phyloP scores from a whole-genome alignment of 2,113 vertebrate genomes.

The Labeo rohita region DNA sequence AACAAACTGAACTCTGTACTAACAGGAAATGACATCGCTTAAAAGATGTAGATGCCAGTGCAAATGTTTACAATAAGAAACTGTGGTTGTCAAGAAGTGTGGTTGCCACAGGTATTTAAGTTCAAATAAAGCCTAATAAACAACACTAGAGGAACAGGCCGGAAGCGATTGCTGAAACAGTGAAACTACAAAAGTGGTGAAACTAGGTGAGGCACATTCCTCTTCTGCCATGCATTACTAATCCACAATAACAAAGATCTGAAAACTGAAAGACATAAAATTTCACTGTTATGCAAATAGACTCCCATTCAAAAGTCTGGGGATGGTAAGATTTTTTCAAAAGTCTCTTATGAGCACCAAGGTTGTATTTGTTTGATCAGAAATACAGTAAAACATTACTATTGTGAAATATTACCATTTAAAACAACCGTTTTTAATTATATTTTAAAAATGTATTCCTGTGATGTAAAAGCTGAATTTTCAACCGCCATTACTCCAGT shows the following conservation, averaged over 20 bases:
- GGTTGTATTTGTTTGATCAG: neutral
- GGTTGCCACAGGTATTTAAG: neutral
- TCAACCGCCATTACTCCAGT: neutral
- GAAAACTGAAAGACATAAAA: constrained; percentile 5
- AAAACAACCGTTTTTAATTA: neutral
- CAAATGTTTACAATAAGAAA: neutral
- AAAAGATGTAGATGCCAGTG: neutral
- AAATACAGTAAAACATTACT: neutral
- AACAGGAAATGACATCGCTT: neutral
- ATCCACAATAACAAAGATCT: neutral
- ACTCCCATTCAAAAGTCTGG: neutral
- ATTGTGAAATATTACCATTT: neutral
- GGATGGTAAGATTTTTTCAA: neutral
- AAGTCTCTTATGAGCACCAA: neutral
- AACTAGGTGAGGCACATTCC: constrained; percentile 71
- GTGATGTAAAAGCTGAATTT: neutral
- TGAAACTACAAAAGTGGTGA: constrained; percentile 65
- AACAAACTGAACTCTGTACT: neutral
- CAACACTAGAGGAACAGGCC: neutral
- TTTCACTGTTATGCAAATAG: neutral
- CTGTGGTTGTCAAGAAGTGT: neutral
- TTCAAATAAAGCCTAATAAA: neutral
- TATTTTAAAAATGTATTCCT: neutral
- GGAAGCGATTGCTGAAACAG: neutral
- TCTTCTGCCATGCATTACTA: constrained; percentile 54